Base-by-base conservation (phyloP, 2,113 vertebrate genomes). In the Eurystomus gularis region DNA sequence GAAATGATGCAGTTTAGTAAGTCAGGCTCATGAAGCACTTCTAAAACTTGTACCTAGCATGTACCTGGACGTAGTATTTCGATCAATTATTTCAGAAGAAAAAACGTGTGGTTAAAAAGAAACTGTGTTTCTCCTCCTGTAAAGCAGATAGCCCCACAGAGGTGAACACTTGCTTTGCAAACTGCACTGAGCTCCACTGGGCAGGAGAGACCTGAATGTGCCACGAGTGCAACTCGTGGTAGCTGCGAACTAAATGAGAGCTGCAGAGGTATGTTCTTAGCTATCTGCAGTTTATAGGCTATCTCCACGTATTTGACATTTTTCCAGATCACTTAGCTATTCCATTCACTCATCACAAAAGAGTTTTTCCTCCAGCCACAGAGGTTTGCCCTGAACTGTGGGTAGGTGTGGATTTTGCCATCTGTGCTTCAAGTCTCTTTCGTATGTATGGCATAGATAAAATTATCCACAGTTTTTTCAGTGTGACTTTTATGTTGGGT, bases 341-440 rank as follows among this genome's bases (percentile, higher is more conserved):
- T 92, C 60, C 64, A 52, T 86, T 89, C 88, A 90, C 92, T 89
- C 83, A 49, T 16, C 66, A 92, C 81, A 95, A 91, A 93, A 52
- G 81, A 88, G 52, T 52, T 82, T 91, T 94, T 92, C 82, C 93
- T 96, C 79, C 81, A 94, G 87, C 81, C 94, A 91, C 90, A 92
- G 77, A 97, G 86, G 86, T 94, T 91, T 94, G 91, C 86, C 96
- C 96, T 91, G 93, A 96, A 82, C 91, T 94, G 88, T 96, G 90
- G 77, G 90, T 89, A 92, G 92, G 90, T 82, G 54, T 62, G 44
- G 94, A 94, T 97, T 94, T 94, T 93, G 73, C 94, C 94, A 95
- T 97, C 95, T 96, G 96, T 93, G 94, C 93, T 91, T 91, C 29
- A 11, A 92, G 84, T n/a, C 69, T 92, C 70, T 94, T 91, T 89